phyloP scores from a whole-genome alignment of 2,113 vertebrate species.

The Nibea albiflora region DNA sequence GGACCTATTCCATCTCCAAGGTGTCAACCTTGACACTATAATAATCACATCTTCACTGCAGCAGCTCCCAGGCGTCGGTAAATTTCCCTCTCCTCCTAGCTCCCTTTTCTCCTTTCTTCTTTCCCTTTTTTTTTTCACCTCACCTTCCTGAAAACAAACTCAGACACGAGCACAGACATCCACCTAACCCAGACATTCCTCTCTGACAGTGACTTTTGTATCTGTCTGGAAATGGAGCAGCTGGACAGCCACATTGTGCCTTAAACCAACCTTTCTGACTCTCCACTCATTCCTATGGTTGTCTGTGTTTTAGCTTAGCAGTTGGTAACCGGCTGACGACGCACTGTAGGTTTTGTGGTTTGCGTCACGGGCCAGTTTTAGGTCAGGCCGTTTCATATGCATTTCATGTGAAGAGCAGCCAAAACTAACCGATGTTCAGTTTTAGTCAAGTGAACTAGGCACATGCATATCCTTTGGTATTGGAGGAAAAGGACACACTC shows the following conservation, averaged over 20 bases:
- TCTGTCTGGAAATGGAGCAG: slow-evolving; percentile 68
- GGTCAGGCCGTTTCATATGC: background rate
- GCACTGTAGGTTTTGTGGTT: slow-evolving; percentile 30
- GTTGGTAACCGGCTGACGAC: slow-evolving; percentile 54
- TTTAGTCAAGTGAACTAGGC: background rate
- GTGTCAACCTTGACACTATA: slow-evolving; percentile 33
- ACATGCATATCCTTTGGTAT: background rate
- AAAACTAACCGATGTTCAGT: background rate
- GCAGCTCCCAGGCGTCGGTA: background rate
- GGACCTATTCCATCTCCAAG: slow-evolving; percentile 21
- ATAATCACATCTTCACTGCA: slow-evolving; percentile 3
- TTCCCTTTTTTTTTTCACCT: slow-evolving; percentile 7
- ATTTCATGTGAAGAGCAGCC: background rate
- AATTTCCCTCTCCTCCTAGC: slow-evolving; percentile 2
- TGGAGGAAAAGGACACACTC: background rate
- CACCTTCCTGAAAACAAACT: slow-evolving; percentile 44
- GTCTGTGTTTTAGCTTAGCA: slow-evolving; percentile 70
- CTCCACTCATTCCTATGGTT: slow-evolving; percentile 48
- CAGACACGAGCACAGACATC: slow-evolving; percentile 62
- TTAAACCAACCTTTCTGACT: slow-evolving; percentile 57
- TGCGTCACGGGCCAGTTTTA: background rate
- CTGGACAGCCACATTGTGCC: slow-evolving; percentile 65
- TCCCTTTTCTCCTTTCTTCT: slow-evolving; percentile 23
- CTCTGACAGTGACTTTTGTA: slow-evolving; percentile 62
- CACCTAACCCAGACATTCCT: slow-evolving; percentile 70